Conservation (phyloP, 2,113 vertebrate species). For the Choloepus hoffmanni region DNA sequence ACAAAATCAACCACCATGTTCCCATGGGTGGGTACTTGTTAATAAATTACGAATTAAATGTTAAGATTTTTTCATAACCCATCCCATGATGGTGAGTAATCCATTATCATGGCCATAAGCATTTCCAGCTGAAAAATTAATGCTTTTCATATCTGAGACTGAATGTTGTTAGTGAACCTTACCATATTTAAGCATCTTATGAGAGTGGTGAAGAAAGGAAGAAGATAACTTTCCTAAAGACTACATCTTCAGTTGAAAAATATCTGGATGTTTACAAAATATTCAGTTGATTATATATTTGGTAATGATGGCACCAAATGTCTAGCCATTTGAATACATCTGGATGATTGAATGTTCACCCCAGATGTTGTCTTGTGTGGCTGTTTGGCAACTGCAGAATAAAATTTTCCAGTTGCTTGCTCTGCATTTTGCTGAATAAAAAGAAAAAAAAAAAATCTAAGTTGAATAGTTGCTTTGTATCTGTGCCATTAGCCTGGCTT, state of each 20-base stretch:
- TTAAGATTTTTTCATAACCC: slow-evolving; percentile 38
- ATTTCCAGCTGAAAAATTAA: slow-evolving; percentile 19
- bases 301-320: slow-evolving; percentile 40
- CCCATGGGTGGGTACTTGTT: not conserved
- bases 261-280: slow-evolving; percentile 44
- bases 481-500: not conserved
- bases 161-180: not conserved
- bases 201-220: not conserved
- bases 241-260: slow-evolving; percentile 32
- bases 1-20: slow-evolving; percentile 4
- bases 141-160: slow-evolving; percentile 25
- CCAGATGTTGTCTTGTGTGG: slow-evolving; percentile 68
- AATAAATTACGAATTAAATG: slow-evolving; percentile 67
- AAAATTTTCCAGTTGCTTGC: slow-evolving; percentile 59
- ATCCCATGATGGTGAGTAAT: slow-evolving; percentile 54
- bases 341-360: slow-evolving; percentile 52
- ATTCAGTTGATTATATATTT: slow-evolving; percentile 37
- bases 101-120: slow-evolving; percentile 7
- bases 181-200: slow-evolving; percentile 18
- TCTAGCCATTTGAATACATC: slow-evolving; percentile 64
- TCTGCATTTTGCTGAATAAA: slow-evolving; percentile 56
- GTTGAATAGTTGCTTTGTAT: slow-evolving; percentile 35
- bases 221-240: not conserved
- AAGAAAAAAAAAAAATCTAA: not conserved
- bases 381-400: slow-evolving; percentile 61